Evolutionary conservation across 2,113 vertebrate species (phyloP), one percentile per base, ranked within the genome.

Genomic region (Albula goreensis): DNA sequence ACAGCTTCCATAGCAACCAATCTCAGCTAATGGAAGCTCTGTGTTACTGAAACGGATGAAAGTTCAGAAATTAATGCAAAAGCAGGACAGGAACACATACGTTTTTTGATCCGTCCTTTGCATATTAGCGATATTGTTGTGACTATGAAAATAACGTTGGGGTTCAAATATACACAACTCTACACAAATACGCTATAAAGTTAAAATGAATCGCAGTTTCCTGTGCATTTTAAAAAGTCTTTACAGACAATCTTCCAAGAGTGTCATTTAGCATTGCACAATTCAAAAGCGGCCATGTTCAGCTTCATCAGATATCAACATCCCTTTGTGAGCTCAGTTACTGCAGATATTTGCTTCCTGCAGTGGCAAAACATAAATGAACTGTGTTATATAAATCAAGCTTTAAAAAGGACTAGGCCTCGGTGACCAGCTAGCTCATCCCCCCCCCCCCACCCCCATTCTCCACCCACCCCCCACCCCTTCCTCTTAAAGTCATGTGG

Each of bases 401-500:
- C 84, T 88, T 80, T 86, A 83, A 90, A 88, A 87, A 90, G 87
- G 89, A 92, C 89, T 90, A 91, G 87, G 88, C 91, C 90, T 90
- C 91, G 91, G 88, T 87, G 89, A 90, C 90, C 85, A 88, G 74
- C 85, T 41, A 89, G 88, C 81, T 90, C 87, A 88, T 86, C 88
- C 88, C 87, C 88, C 81, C 87, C 70, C 87, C 87, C 88, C 81
- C 87, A 60, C 87, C 91, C 90, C 89, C 91, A 91, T 88, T 87
- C 88, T 89, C 90, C 85, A 88, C 74, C 85, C 31, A 89, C 89
- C 81, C 89, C 87, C 88, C 85, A 87, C 88, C 87, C 88, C 81
- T 87, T 63, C 87, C 83, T 91, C 85, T 87, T 90, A 87, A 92
- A 93, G 91, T 93, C 90, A 89, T 93, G 91, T 94, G 94, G 93